Evolutionary conservation across 2,888 invertebrate genomes (phyloP).

Genomic region (Zhengitettix transpicula): DNA sequence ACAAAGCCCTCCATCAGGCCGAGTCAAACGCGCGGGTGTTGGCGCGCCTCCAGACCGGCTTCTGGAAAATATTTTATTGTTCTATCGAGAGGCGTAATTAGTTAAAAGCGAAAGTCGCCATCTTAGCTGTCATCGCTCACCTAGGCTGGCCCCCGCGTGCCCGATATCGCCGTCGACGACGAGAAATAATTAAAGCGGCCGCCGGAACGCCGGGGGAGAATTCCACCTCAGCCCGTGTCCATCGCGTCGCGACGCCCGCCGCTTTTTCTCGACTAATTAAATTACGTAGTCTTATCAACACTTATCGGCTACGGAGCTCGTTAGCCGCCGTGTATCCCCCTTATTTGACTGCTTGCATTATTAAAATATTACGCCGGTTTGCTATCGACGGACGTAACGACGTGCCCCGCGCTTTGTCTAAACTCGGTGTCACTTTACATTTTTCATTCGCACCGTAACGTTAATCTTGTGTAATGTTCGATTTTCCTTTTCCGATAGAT

Average conservation of each 20-base stretch:
- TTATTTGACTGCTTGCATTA: too few species aligned
- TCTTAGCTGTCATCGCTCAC: not conserved
- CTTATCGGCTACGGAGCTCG: too few species aligned
- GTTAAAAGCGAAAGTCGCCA: not conserved
- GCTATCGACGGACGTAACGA: too few species aligned
- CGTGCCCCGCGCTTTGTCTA: too few species aligned
- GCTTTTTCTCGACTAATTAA: too few species aligned
- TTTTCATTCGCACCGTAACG: not conserved
- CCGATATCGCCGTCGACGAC: constrained; percentile 14
- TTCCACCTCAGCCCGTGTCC: not conserved
- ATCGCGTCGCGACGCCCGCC: not conserved
- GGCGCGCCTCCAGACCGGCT: not conserved
- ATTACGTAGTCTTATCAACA: too few species aligned
- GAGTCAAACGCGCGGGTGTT: not conserved
- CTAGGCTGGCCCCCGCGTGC: constrained; percentile 4
- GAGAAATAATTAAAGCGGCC: constrained; percentile 14
- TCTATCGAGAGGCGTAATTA: not conserved
- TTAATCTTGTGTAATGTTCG: not conserved
- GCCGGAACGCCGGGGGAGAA: constrained; percentile 9
- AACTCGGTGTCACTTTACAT: too few species aligned
- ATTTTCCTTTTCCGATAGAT: not conserved
- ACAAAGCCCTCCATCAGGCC: not conserved
- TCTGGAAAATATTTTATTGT: not conserved
- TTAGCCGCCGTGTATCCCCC: too few species aligned
- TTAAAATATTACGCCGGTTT: too few species aligned